Conservation (phyloP, 2,888 invertebrate genomes). For the Carabus problematicus region DNA sequence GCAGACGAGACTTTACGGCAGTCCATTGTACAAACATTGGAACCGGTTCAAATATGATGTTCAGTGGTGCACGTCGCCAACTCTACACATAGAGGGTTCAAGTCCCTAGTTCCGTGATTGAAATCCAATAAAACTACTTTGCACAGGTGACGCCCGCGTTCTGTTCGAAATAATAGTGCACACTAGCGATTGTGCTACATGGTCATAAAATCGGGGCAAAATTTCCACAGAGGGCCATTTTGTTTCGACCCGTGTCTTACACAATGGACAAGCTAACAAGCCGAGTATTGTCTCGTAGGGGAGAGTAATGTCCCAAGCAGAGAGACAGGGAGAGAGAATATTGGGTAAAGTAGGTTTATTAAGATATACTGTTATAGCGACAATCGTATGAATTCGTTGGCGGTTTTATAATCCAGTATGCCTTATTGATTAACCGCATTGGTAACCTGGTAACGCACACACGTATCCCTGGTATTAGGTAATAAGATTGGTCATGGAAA, state of each 20-base stretch:
- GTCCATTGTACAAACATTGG: conserved; percentile 32
- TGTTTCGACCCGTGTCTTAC: conserved; percentile 32
- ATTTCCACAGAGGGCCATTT: conserved; percentile 40
- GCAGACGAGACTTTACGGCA: not conserved
- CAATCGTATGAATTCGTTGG: not conserved
- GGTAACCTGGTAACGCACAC: conserved; percentile 14
- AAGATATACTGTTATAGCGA: too few relatives aligned
- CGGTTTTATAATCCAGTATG: not conserved
- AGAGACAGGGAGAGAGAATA: too few relatives aligned
- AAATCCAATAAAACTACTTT: conserved; percentile 34
- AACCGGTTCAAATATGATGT: conserved; percentile 23
- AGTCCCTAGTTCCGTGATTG: conserved; percentile 24
- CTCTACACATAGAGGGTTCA: not conserved
- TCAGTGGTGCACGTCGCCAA: conserved; percentile 13
- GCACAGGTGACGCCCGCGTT: conserved; percentile 23
- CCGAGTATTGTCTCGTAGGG: conserved; percentile 16
- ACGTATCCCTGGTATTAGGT: not conserved
- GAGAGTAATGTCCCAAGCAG: too few relatives aligned
- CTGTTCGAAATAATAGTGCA: conserved; percentile 29
- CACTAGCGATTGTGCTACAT: conserved; percentile 32
- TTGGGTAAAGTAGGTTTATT: too few relatives aligned
- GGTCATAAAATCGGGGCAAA: conserved; percentile 29
- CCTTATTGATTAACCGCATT: not conserved
- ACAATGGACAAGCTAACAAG: conserved; percentile 36
- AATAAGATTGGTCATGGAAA: conserved; percentile 3